Evolutionary conservation across 2,113 vertebrate species (phyloP).

Genomic region (Neodontobutis hainanensis): DNA sequence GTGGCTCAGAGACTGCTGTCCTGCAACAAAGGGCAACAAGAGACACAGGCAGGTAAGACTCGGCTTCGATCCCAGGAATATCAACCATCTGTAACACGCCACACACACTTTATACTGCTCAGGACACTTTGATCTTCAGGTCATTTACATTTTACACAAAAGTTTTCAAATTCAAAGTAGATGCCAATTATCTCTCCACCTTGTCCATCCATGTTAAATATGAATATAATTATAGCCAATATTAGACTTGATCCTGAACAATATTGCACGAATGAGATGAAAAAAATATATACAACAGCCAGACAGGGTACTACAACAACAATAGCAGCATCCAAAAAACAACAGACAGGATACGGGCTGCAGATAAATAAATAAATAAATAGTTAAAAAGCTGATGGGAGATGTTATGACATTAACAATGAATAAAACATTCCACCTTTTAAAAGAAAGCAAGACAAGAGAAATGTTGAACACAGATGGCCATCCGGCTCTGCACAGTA

Average conservation of each 20-base stretch:
- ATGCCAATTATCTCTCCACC: slow-evolving; percentile 51
- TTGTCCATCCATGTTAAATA: slow-evolving; percentile 27
- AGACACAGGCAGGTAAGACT: slow-evolving; percentile 36
- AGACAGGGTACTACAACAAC: slow-evolving; percentile 27
- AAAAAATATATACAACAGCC: slow-evolving; percentile 33
- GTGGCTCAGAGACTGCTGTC: slow-evolving; percentile 97
- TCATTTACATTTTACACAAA: slow-evolving; percentile 47
- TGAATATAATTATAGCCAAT: slow-evolving; percentile 49
- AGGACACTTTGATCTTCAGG: slow-evolving; percentile 79
- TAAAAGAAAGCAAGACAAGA: slow-evolving; percentile 69
- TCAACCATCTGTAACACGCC: slow-evolving; percentile 35
- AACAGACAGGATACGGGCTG: slow-evolving; percentile 73
- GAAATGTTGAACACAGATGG: slow-evolving; percentile 88
- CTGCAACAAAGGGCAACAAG: slow-evolving; percentile 78
- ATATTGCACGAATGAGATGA: slow-evolving; percentile 69
- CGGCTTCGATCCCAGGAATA: not conserved
- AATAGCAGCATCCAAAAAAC: slow-evolving; percentile 82
- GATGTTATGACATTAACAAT: slow-evolving; percentile 75
- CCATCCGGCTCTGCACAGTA: slow-evolving; percentile 86
- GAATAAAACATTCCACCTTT: slow-evolving; percentile 73
- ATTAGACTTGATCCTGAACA: slow-evolving; percentile 90
- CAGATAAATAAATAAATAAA: slow-evolving; percentile 50
- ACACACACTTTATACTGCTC: slow-evolving; percentile 87
- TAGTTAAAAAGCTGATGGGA: slow-evolving; percentile 74
- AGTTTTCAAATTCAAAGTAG: slow-evolving; percentile 37